Evolutionary conservation across 1,140 invertebrate genomes (phyloP).

Genomic region (Drosophila mojavensis): DNA sequence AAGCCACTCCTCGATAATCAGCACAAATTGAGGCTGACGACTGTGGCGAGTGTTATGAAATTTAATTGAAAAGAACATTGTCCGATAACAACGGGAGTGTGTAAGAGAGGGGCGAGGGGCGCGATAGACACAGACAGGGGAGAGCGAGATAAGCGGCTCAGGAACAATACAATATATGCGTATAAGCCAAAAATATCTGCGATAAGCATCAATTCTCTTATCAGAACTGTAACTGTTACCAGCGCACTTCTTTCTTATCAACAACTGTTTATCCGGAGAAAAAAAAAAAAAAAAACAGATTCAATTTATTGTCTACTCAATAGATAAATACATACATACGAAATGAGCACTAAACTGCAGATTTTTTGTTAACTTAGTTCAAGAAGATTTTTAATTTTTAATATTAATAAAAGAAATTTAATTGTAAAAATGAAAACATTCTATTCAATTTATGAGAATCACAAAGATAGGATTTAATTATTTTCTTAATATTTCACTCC

Average conservation of each 20-base stretch:
- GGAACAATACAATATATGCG: slow-evolving; percentile 3
- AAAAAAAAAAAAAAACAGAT: neutral
- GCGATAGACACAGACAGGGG: neutral
- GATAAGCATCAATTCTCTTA: slow-evolving; percentile 20
- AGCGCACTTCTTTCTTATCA: neutral
- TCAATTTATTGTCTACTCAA: neutral
- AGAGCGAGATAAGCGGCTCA: slow-evolving; percentile 4
- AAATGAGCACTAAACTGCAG: neutral
- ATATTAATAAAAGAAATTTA: no score
- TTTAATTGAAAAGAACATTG: slow-evolving; percentile 41
- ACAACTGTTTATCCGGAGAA: slow-evolving; percentile 1
- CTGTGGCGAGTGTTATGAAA: slow-evolving; percentile 38
- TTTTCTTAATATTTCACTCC: no score
- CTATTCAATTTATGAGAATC: neutral
- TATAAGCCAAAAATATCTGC: slow-evolving; percentile 8
- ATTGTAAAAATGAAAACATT: no score
- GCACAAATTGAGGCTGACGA: slow-evolving; percentile 40
- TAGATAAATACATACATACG: neutral
- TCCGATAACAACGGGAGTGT: slow-evolving; percentile 21
- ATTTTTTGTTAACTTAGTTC: no score
- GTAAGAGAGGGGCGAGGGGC: neutral
- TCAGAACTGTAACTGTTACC: slow-evolving; percentile 15
- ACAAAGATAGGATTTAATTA: neutral
- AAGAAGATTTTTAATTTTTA: no score
- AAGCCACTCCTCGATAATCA: slow-evolving; percentile 38